Evolutionary conservation across 2,797 vertebrate species (phyloP), one percentile per base, ranked within the genome.

Genomic region (Erithacus rubecula): DNA sequence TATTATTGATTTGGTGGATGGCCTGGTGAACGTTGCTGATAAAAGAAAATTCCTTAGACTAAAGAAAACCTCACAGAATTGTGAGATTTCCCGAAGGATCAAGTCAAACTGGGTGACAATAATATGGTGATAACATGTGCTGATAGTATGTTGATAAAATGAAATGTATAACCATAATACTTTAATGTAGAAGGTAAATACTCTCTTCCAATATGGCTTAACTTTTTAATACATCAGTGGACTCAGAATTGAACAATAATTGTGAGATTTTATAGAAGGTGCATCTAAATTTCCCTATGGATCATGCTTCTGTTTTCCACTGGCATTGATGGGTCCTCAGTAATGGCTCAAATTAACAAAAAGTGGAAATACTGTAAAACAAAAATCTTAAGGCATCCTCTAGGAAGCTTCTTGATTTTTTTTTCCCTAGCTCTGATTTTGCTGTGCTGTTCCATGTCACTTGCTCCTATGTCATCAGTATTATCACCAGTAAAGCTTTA

Each of bases 1-100:
- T 93, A 90, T 91, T 96, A 96, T 81, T 93, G 87, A 95, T 90
- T 55, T 47, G 49, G 43, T 86, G 41, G 47, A 88, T 83, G 62
- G 64, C 29, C 60, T 91, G 82, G 91, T 91, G 89, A 94, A 95
- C 5, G 4, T 76, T 87, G 60, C 59, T 53, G 90, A 83, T 63
- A 96, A 87, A 59, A 76, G 43, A 86, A 79, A 83, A 81, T 74
- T 92, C 86, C 74, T 93, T 75, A 77, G 52, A 49, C 68, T 91
- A 67, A 93, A 87, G 75, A 64, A 95, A 96, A 90, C 44, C 67
- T 87, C 59, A 77, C 34, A 93, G 82, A 62, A 75, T 24, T 53
- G 19, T 29, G 67, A 90, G 32, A 69, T 81, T 95, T 90, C 30
- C 36, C 2, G 0, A 86, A 88, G 74, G 51, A 93, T 88, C 72